Conservation (phyloP, 2,113 vertebrate genomes). For the Chloebia gouldiae region DNA sequence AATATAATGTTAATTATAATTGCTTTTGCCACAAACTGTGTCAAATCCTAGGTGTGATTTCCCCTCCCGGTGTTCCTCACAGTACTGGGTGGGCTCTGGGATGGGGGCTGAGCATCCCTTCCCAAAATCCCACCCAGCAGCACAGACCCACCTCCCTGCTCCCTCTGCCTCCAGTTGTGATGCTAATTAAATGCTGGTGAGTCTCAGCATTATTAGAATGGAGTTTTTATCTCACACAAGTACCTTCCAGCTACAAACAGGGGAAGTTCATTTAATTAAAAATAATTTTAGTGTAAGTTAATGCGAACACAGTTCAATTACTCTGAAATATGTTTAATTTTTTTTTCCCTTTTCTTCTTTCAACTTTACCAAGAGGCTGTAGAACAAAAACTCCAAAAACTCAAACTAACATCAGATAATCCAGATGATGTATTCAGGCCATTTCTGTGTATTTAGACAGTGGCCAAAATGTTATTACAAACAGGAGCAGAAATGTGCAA, state of each 20-base stretch:
- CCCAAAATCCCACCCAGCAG: constrained; percentile 16
- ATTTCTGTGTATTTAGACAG: neutral
- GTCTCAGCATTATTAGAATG: constrained; percentile 20
- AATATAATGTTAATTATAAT: constrained; percentile 73
- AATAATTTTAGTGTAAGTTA: constrained; percentile 46
- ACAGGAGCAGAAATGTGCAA: neutral
- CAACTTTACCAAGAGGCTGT: neutral
- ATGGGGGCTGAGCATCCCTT: neutral
- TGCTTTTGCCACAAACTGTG: constrained; percentile 64
- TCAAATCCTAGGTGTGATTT: constrained; percentile 10
- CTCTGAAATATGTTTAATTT: constrained; percentile 3
- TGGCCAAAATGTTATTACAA: neutral
- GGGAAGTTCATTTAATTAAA: constrained; percentile 65
- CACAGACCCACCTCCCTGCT: neutral
- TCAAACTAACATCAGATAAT: neutral
- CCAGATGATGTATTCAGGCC: neutral
- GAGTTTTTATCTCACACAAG: constrained; percentile 50
- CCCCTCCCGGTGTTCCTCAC: rapidly evolving
- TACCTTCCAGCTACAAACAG: constrained; percentile 64
- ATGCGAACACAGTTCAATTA: constrained; percentile 46
- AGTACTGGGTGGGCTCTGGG: neutral
- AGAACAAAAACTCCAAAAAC: neutral
- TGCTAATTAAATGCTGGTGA: constrained; percentile 40
- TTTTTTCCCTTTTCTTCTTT: neutral
- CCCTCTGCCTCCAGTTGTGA: neutral